Evolutionary conservation across 2,797 vertebrate genomes (phyloP).

Genomic region (Falco concolor): DNA sequence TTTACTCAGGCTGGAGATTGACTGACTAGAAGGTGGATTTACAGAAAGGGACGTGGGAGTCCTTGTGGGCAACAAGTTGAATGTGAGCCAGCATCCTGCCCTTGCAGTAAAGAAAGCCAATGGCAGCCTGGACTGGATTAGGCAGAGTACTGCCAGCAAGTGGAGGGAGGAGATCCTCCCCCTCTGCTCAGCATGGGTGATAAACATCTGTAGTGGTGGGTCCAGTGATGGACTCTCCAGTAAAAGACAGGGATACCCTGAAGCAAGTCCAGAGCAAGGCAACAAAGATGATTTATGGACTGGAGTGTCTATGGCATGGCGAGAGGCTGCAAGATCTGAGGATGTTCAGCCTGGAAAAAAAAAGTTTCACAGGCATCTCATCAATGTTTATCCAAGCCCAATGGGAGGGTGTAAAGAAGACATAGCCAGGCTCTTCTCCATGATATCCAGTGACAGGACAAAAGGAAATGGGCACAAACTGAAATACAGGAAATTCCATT

Average conservation of each 20-base stretch:
- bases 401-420: neutral
- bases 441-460: neutral
- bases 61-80: neutral
- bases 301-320: neutral
- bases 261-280: neutral
- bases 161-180: neutral
- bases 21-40: neutral
- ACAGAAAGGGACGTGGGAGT: neutral
- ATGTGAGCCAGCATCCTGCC: neutral
- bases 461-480: neutral
- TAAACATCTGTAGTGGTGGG: neutral
- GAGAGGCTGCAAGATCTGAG: neutral
- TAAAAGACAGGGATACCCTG: neutral
- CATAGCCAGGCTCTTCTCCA: neutral
- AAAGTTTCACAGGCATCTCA: neutral
- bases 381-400: rapidly evolving
- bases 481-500: neutral
- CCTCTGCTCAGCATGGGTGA: neutral
- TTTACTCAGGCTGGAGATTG: neutral
- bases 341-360: neutral
- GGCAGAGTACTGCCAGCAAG: neutral
- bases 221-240: neutral
- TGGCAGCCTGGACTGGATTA: neutral
- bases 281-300: neutral
- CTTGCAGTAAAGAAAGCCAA: neutral